These are phyloP conservation scores for Acleris holmiana DNA, from an alignment of 2,888 invertebrate species.

Conservation along the genomic window DNA sequence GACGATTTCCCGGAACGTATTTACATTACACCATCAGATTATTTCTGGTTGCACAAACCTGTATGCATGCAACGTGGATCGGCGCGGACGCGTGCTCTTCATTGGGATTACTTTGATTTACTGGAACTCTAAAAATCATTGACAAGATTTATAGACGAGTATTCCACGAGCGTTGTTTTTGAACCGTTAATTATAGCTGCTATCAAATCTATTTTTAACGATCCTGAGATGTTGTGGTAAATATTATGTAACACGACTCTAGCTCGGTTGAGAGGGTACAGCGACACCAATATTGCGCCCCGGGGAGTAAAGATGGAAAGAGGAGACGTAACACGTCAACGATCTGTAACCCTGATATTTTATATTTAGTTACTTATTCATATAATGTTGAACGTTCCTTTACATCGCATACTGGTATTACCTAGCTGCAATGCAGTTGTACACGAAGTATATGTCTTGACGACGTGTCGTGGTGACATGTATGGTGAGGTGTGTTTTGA, in stretches of 20 bases:
- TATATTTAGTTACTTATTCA: no score
- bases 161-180: slow-evolving; percentile 2
- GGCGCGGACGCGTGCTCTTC: neutral
- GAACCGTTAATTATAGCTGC: slow-evolving; percentile 24
- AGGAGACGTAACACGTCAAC: no score
- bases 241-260: neutral
- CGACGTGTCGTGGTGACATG: no score
- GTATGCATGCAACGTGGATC: no score
- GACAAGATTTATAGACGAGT: slow-evolving; percentile 21
- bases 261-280: neutral
- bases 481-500: no score
- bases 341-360: no score
- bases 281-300: neutral
- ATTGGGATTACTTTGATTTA: slow-evolving; percentile 1
- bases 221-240: neutral
- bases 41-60: neutral
- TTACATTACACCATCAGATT: neutral
- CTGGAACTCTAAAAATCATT: slow-evolving; percentile 16
- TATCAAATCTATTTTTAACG: slow-evolving; percentile 22
- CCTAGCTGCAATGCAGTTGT: no score
- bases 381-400: no score
- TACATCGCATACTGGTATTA: no score
- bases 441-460: no score
- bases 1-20: neutral
- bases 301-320: no score